A percentile compares a stretch with the other conserved stretches of the same genome.
phyloP scores from a whole-genome alignment of 1,140 invertebrate species.

The Pseudomyrmex flavicornis region DNA sequence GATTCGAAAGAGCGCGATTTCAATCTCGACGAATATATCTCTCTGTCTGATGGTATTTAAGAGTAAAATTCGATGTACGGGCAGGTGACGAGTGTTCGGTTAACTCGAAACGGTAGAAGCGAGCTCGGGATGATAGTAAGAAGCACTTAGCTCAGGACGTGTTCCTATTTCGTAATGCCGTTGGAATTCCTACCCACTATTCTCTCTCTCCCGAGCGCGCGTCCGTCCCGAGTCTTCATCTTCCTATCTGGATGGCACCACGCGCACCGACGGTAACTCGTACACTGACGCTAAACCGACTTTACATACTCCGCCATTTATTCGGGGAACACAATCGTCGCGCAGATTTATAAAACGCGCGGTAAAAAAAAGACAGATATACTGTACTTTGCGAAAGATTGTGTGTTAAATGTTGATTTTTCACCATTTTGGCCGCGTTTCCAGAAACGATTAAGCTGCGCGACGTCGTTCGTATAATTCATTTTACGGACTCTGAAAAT shows the following conservation, averaged over 20 bases:
- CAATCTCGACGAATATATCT: background rate
- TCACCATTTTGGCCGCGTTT: background rate
- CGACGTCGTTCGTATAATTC: background rate
- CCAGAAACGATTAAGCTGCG: background rate
- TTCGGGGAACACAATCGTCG: constrained; percentile 13
- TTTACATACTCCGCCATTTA: constrained; percentile 52
- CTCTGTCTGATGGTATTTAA: constrained; percentile 29
- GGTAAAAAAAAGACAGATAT: background rate
- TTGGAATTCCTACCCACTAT: constrained; percentile 50
- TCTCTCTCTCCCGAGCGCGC: background rate
- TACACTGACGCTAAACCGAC: constrained; percentile 62
- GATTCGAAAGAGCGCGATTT: background rate
- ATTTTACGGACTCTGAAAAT: background rate
- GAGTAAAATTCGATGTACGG: constrained; percentile 52
- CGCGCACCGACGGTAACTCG: constrained; percentile 50
- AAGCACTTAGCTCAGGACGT: constrained; percentile 66
- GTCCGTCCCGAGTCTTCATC: background rate
- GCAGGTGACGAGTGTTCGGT: constrained; percentile 27
- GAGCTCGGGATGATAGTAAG: constrained; percentile 52
- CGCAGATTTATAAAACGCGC: background rate
- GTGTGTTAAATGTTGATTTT: too few relatives aligned
- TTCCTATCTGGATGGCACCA: background rate
- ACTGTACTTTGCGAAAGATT: too few relatives aligned
- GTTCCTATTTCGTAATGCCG: constrained; percentile 65
- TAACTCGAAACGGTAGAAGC: constrained; percentile 34